Percentiles rank a stretch among this genome's conserved stretches.
Conservation (phyloP, 2,888 invertebrate genomes). For the Pollenia griseotomentosa region DNA sequence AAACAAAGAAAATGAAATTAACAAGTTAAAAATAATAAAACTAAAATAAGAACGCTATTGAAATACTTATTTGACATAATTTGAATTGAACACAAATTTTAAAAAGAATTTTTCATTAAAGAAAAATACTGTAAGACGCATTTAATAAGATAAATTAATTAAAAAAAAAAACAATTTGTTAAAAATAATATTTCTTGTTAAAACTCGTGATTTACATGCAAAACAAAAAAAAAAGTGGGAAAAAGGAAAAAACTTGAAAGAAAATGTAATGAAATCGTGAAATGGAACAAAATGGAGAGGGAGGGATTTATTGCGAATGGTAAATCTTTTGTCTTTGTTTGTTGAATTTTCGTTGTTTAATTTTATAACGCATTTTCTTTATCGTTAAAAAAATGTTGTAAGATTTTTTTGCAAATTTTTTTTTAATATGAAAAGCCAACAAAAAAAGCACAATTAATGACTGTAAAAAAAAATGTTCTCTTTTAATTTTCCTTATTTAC, state of each 20-base stretch:
- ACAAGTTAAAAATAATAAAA: neutral
- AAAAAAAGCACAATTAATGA: slow-evolving; percentile 2
- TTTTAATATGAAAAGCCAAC: neutral
- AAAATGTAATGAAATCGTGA: neutral
- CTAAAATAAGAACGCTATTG: neutral
- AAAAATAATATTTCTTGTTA: neutral
- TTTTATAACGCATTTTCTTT: slow-evolving; percentile 49
- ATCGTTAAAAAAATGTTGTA: slow-evolving; percentile 14
- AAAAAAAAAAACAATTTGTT: neutral
- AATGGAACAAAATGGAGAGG: neutral
- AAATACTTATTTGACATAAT: slow-evolving; percentile 9
- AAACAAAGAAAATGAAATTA: neutral
- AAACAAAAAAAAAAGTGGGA: neutral
- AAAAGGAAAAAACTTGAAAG: neutral
- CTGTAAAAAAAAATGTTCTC: slow-evolving; percentile 32
- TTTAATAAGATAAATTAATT: neutral
- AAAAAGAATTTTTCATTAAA: neutral
- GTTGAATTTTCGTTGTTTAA: slow-evolving; percentile 16
- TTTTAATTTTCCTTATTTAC: neutral
- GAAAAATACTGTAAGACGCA: neutral
- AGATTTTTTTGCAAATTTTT: neutral
- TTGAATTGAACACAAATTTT: neutral
- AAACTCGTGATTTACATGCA: slow-evolving; percentile 25
- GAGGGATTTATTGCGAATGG: neutral
- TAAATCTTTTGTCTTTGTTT: slow-evolving; percentile 18